These are phyloP conservation scores for Oncorhynchus keta DNA, from an alignment of 2,113 vertebrate species.

Conservation along the genomic window DNA sequence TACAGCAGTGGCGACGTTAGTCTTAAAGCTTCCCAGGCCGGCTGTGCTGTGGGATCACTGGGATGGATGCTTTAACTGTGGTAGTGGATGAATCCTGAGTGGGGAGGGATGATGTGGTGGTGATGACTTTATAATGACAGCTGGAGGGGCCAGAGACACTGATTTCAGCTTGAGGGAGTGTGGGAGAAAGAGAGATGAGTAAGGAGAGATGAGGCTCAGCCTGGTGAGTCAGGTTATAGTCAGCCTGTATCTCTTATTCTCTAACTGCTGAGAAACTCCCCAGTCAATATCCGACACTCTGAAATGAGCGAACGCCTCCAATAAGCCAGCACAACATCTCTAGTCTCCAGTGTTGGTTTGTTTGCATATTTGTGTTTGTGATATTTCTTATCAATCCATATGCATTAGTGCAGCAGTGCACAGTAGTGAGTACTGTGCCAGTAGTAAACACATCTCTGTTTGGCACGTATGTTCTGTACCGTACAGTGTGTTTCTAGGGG, in stretches of 20 bases:
- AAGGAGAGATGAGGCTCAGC: no score
- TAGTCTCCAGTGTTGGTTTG: no score
- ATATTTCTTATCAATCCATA: no score
- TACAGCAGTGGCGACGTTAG: not conserved
- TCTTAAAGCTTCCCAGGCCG: no score
- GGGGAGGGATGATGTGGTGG: not conserved
- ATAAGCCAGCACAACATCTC: not conserved
- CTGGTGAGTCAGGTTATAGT: no score
- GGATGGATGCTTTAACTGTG: not conserved
- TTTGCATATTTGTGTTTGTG: no score
- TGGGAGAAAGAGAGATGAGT: no score
- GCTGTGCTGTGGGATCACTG: no score
- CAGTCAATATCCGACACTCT: not conserved
- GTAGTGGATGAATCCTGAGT: not conserved
- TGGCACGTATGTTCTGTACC: not conserved
- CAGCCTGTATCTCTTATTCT: no score
- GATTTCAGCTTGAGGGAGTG: not conserved
- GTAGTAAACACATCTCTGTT: not conserved
- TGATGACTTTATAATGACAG: slow-evolving; percentile 33
- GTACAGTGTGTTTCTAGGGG: not conserved
- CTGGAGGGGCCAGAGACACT: slow-evolving; percentile 12
- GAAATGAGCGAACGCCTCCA: slow-evolving; percentile 13
- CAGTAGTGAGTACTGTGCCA: not conserved
- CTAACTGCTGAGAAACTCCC: no score
- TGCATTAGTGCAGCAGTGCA: no score